Evolutionary conservation across 2,113 vertebrate genomes (phyloP).

Genomic region (Dromaius novaehollandiae): DNA sequence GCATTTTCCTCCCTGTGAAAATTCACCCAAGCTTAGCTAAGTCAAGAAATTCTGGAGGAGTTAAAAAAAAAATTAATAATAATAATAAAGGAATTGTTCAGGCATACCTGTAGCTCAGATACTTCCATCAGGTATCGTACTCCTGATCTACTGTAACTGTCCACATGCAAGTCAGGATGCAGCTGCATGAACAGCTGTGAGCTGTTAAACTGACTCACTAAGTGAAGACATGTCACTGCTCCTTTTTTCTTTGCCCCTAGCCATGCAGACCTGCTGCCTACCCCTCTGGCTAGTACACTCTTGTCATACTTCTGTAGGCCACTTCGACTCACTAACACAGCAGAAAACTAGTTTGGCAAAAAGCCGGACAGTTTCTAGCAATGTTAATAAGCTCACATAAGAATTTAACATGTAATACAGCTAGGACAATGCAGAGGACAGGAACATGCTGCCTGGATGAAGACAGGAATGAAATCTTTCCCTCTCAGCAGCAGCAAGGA

Average conservation of each 20-base stretch:
- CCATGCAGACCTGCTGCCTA: background rate
- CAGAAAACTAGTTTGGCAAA: background rate
- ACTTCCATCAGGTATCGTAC: background rate
- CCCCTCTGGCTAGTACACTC: background rate
- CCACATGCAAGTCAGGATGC: background rate
- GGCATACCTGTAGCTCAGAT: background rate
- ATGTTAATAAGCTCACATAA: background rate
- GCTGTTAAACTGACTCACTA: background rate
- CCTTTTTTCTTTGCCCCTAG: background rate
- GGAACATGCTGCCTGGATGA: background rate
- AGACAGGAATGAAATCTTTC: background rate
- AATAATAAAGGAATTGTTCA: background rate
- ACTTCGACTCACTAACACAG: background rate
- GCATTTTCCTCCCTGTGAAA: background rate
- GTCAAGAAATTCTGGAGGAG: background rate
- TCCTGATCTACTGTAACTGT: background rate
- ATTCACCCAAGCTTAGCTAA: slow-evolving; percentile 3
- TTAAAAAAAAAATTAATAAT: too few species aligned
- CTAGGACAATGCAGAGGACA: background rate
- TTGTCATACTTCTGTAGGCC: background rate
- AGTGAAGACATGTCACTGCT: background rate
- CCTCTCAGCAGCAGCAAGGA: background rate
- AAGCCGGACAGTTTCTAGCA: background rate
- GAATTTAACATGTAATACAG: background rate
- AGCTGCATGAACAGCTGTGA: background rate